Percentiles rank a stretch among this genome's conserved stretches.
Evolutionary conservation across 2,113 vertebrate species (phyloP).

Genomic region (Pavo muticus): DNA sequence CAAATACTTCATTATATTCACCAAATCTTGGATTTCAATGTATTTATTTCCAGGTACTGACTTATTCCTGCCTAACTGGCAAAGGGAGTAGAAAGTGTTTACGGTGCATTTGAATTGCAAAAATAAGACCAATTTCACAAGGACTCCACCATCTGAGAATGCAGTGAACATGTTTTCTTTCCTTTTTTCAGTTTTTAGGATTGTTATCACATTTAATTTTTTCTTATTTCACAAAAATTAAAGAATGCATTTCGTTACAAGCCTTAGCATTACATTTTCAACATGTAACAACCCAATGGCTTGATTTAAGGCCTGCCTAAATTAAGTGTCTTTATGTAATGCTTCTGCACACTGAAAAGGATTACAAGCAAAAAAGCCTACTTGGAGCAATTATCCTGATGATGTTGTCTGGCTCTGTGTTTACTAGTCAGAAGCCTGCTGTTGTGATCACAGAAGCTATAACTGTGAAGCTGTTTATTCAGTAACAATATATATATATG

Average conservation of each 20-base stretch:
- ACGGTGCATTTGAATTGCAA: slow-evolving; percentile 15
- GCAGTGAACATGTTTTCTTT: neutral
- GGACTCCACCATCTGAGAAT: neutral
- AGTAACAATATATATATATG: neutral
- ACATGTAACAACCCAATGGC: neutral
- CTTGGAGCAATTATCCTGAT: slow-evolving; percentile 3
- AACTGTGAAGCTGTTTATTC: neutral
- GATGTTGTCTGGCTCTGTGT: neutral
- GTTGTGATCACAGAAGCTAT: neutral
- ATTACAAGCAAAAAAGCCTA: neutral
- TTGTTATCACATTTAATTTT: neutral
- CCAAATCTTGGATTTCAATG: neutral
- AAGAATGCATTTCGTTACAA: neutral
- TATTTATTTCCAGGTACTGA: neutral
- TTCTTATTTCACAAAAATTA: neutral
- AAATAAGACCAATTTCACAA: neutral
- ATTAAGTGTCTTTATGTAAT: neutral
- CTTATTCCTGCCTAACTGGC: neutral
- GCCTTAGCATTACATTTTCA: neutral
- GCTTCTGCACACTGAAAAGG: neutral
- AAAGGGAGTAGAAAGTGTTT: slow-evolving; percentile 21
- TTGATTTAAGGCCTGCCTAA: neutral
- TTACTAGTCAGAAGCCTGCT: neutral
- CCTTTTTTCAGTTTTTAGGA: neutral
- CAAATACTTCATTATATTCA: neutral